Percentiles rank a stretch among this genome's conserved stretches.
Conservation (phyloP, 2,113 vertebrate genomes). For the Podocnemis expansa region DNA sequence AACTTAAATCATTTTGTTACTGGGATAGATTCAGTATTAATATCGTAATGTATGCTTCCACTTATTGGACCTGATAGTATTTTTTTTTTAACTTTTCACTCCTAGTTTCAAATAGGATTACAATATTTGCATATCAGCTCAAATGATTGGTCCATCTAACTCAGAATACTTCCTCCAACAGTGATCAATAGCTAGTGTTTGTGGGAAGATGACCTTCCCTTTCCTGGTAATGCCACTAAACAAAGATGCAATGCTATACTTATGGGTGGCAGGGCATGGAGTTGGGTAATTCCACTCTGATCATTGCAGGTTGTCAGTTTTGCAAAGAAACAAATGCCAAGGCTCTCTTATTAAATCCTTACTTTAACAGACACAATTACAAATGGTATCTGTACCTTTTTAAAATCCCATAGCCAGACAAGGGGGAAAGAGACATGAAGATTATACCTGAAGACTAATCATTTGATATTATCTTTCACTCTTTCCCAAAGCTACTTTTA, state of each 20-base stretch:
- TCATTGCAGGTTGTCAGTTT: accelerated
- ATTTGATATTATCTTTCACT: not conserved
- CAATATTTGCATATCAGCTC: slow-evolving; percentile 28
- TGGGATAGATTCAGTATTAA: slow-evolving; percentile 42
- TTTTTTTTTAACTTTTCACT: slow-evolving; percentile 37
- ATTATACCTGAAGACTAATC: not conserved
- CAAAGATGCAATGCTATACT: not conserved
- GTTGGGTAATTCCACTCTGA: not conserved
- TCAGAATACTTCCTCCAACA: not conserved
- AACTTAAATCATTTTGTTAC: slow-evolving; percentile 48
- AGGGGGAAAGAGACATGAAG: not conserved
- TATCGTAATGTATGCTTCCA: slow-evolving; percentile 30
- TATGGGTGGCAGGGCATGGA: not conserved
- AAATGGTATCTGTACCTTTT: not conserved
- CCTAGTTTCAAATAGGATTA: slow-evolving; percentile 37
- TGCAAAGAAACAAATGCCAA: not conserved
- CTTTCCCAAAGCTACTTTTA: not conserved
- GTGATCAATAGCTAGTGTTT: not conserved
- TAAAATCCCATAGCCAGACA: not conserved
- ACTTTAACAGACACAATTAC: not conserved
- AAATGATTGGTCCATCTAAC: not conserved
- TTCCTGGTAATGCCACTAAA: not conserved
- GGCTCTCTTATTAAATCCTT: not conserved
- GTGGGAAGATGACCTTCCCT: not conserved
- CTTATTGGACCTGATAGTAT: slow-evolving; percentile 26